Percentiles rank a stretch among this genome's conserved stretches.
phyloP scores from a whole-genome alignment of 2,113 vertebrate species.

The Toxotes chatareus region DNA sequence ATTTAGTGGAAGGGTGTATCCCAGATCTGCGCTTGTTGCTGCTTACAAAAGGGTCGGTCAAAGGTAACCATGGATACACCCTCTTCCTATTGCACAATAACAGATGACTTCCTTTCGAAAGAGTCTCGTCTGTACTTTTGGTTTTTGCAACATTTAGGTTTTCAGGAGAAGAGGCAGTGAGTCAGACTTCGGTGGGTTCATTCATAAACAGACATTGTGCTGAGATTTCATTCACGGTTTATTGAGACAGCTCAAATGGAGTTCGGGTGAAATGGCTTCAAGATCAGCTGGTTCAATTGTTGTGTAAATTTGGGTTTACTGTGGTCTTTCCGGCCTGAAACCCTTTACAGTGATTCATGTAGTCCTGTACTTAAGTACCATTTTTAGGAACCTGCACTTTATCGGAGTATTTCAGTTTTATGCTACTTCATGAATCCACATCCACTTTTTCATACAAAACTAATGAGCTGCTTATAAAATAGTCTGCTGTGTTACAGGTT shows the following conservation, averaged over 20 bases:
- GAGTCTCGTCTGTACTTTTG: constrained; percentile 46
- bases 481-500: too few species aligned
- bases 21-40: constrained; percentile 8
- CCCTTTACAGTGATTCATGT: background rate
- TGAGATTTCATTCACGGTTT: constrained; percentile 34
- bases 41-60: constrained; percentile 54
- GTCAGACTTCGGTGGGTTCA: constrained; percentile 46
- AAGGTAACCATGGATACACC: constrained; percentile 66
- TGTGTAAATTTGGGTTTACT: background rate
- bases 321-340: background rate
- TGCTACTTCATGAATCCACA: background rate
- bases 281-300: background rate
- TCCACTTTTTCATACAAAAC: too few species aligned
- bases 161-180: constrained; percentile 57
- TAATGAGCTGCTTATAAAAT: too few species aligned
- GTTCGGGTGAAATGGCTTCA: background rate
- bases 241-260: constrained; percentile 16
- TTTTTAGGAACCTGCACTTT: background rate
- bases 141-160: constrained; percentile 59
- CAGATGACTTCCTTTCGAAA: constrained; percentile 63
- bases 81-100: constrained; percentile 65
- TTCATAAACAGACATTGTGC: constrained; percentile 41
- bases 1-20: constrained; percentile 37
- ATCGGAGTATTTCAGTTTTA: background rate
- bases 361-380: background rate